Evolutionary conservation across 2,888 invertebrate genomes (phyloP), one percentile per base, ranked within the genome.

Genomic region (Clusia tigrina): DNA sequence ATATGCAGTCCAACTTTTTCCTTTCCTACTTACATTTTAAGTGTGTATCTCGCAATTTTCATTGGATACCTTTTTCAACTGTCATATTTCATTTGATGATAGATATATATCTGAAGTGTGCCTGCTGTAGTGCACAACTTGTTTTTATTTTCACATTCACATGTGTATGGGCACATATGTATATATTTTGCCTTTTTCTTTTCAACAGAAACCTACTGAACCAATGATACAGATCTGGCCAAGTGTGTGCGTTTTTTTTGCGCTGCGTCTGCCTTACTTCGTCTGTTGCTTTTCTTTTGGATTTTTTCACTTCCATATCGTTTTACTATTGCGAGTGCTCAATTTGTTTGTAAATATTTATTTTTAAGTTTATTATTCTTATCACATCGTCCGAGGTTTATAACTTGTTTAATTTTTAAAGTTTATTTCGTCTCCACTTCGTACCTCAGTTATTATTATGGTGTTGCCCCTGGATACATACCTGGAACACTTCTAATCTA

Each of bases 171-270:
- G 37, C 1, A n/a, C 46, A 6, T 48, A 22, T 57, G 42, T 46
- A 17, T n/a, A 18, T 23, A 37, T 56, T 5, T 46, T 56, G 20
- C 15, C 17, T 57, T 57, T 15, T 18, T 57, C 46, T 15, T 48
- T 15, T 48, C 17, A 26, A 23, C 23, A 23, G 42, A 42, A 57
- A 57, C 57, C 57, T 46, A 57, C 48, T 57, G 48, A 57, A 57
- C 57, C 32, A 48, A 57, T 57, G 46, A 57, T 57, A 57, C 42
- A 57, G 46, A 57, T 57, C 25, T 25, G 25, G 24, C 9, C 24
- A 24, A 57, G 17, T 46, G 17, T 32, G 9, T 54, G 17, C 22
- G 25, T 57, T n/a, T 56, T 37, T 26, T 1, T n/a, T n/a, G 5
- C 20, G 17, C 17, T 42, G 57, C 22, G 12, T 32, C 37, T 15